Evolutionary conservation across 2,888 invertebrate genomes (phyloP).

Genomic region (Macropis europaea): DNA sequence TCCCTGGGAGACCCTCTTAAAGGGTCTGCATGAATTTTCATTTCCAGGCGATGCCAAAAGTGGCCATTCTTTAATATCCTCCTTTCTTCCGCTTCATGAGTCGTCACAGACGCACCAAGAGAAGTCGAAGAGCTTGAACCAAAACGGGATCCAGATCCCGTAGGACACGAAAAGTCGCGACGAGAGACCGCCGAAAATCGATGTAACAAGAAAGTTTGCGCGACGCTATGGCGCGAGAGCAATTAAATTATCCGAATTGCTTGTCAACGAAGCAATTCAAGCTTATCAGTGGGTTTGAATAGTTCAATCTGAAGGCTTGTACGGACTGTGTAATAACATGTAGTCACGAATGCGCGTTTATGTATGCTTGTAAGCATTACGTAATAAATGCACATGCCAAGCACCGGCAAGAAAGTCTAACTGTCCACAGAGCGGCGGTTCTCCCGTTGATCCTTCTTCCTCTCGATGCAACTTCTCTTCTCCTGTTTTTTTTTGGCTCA

Average conservation of each 20-base stretch:
- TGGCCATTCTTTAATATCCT: too few species aligned
- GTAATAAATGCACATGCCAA: constrained; percentile 54
- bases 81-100: too few species aligned
- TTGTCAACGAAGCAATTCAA: constrained; percentile 37
- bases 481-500: neutral
- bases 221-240: neutral
- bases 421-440: constrained; percentile 41
- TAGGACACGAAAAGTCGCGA: neutral
- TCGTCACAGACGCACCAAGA: too few species aligned
- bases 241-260: constrained; percentile 50
- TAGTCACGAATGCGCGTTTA: constrained; percentile 41
- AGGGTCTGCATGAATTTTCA: too few species aligned
- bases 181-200: neutral
- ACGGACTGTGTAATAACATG: constrained; percentile 35
- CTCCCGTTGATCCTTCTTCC: constrained; percentile 28
- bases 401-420: constrained; percentile 44
- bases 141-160: too few species aligned
- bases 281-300: constrained; percentile 32
- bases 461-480: neutral
- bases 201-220: neutral
- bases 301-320: constrained; percentile 31
- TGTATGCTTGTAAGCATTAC: constrained; percentile 39
- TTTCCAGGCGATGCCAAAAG: too few species aligned
- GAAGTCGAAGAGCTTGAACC: too few species aligned
- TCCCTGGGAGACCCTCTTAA: too few species aligned